A percentile compares a stretch with the other conserved stretches of the same genome.
These are phyloP conservation scores for Diplosoma virens DNA, from an alignment of 23 tunicate species.

Conservation along the genomic window DNA sequence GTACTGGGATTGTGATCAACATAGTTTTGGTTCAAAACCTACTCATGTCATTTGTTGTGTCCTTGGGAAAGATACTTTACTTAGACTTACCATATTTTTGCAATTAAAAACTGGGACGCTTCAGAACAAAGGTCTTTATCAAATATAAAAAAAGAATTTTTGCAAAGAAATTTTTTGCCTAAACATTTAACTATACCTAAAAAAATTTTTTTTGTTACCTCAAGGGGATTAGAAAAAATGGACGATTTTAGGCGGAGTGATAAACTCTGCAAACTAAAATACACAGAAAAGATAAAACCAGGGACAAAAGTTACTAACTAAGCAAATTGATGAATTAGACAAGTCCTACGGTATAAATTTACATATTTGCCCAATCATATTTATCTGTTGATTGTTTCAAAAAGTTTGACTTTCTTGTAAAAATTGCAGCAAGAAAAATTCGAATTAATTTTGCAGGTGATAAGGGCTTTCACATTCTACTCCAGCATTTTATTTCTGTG, in stretches of 20 bases:
- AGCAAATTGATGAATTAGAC: slow-evolving; percentile 11
- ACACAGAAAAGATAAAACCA: slow-evolving; percentile 3
- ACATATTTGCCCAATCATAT: slow-evolving; percentile 40
- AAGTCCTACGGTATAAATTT: slow-evolving; percentile 14
- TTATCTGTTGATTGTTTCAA: slow-evolving; percentile 36
- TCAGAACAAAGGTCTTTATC: slow-evolving; percentile 18
- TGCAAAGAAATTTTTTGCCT: too few relatives aligned
- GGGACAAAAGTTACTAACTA: slow-evolving; percentile 12
- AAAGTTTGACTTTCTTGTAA: slow-evolving; percentile 48
- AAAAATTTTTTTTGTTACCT: slow-evolving; percentile 3
- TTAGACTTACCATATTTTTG: too few relatives aligned
- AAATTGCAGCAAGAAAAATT: slow-evolving; percentile 48
- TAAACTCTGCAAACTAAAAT: neutral
- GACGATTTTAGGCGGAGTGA: slow-evolving; percentile 7
- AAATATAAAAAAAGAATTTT: neutral
- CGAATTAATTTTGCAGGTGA: slow-evolving; percentile 50
- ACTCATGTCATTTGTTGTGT: too few relatives aligned
- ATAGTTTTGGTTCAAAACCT: too few relatives aligned
- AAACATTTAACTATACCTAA: slow-evolving; percentile 2
- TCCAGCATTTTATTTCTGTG: slow-evolving; percentile 54
- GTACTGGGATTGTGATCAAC: too few relatives aligned
- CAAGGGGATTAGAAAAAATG: slow-evolving; percentile 16
- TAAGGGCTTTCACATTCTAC: slow-evolving; percentile 60
- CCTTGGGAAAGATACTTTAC: too few relatives aligned
- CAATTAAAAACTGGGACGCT: slow-evolving; percentile 1